Base-by-base conservation (phyloP, 2,797 vertebrate species). In the Esox lucius region DNA sequence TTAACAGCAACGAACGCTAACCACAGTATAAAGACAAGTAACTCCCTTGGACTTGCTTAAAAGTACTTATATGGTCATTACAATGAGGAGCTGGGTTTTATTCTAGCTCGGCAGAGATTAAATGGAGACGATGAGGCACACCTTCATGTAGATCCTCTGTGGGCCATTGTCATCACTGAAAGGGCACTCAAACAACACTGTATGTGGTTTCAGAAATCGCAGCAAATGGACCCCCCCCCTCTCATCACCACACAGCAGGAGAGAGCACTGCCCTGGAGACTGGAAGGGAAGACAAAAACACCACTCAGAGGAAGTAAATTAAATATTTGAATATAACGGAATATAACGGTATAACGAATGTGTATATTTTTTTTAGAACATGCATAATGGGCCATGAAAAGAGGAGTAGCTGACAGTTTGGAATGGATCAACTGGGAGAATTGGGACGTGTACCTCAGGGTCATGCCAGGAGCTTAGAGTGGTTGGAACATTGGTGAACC, bases 181-280 rank as follows among this genome's bases (percentile, higher is more conserved):
- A 2, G 79, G 77, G 1, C 72, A 91, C 51, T 89, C 90, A 81
- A 93, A 93, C 76, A 94, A 78, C 35, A 84, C 82, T 64, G 83
- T 83, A 2, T 66, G 82, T 19, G 86, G 89, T 16, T 87, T 82
- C 56, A 94, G 84, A 75, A 92, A 90, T 80, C 83, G 81, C 78
- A 94, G 59, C 68, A 93, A 69, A 69, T 87, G 87, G 61, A 92
- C 77, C 9, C 87, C 89, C 78, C 92, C 91, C 31, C 74, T 89
- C 69, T 92, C 90, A 71, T 93, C 89, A 17, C 90, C 89, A 83
- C 93, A 85, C 2, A 92, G 49, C 71, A 92, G 81, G 33, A 92
- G 68, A 28, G 91, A 91, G 8, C 75, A 73, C 1, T 62, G 72
- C 51, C 78, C 89, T 61, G 83, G 76, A 78, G 73, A 66, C 92